Base-by-base conservation (phyloP, 1,140 invertebrate genomes). In the Pinna nobilis region DNA sequence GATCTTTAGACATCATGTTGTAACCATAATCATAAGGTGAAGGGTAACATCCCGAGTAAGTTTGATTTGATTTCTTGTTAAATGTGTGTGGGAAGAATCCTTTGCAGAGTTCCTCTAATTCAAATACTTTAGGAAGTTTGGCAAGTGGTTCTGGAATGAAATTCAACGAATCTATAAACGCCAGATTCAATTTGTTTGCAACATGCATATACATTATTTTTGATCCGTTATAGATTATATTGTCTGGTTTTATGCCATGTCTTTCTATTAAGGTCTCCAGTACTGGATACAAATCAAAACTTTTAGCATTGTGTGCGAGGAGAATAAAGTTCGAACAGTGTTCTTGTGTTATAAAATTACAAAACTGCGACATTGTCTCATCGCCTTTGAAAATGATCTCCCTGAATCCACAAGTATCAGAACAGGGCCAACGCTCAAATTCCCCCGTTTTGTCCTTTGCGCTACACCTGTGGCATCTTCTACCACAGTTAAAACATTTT, bases 81-180 rank as follows among this genome's bases (percentile, higher is more conserved):
- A 70, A 63, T 18, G 30, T 51, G 15, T 70, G 68, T 4, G 59
- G 68, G 18, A 70, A 70, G 53, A 51, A 70, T 33, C 68, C 68
- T 39, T 70, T 70, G 9, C 2, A 11, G 49, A 53, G n/a, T 50
- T 37, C 11, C 1, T 50, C 39, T 33, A 70, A 30, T 33, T 57
- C 33, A 70, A 70, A 63, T 13, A 37, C 44, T 50, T 33, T 7
- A 47, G 57, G 30, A 39, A 60, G 33, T 60, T 35, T 60, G 9
- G 20, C 47, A 3, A 73, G 25, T 5, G 47, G 35, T 49, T 55
- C 67, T 9, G 50, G 61, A 28, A 73, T 25, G 47, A 72, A 73
- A 41, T 66, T 66, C 15, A 73, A 53, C 5, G 59, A 51, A 28
- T 68, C 65, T 2, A 68, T 28, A 9, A 68, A 23, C 7, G 33